Conservation (phyloP, 2,113 vertebrate species). For the Oriolus oriolus region DNA sequence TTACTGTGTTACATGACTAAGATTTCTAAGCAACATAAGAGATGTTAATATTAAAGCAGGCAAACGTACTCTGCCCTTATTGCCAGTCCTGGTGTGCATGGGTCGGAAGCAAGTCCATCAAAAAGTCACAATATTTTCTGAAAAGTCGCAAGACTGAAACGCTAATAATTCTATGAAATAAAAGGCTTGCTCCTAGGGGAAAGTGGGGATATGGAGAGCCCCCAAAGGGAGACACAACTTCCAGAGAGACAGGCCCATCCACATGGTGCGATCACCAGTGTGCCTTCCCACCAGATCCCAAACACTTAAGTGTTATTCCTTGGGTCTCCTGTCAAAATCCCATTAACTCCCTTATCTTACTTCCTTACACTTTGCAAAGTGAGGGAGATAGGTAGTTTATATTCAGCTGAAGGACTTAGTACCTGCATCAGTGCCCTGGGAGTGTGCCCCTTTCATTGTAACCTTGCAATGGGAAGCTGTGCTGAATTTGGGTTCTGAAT, state of each 20-base stretch:
- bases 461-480: background rate
- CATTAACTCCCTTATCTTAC: background rate
- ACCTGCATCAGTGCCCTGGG: background rate
- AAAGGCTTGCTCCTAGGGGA: background rate
- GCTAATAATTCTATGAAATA: background rate
- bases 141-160: background rate
- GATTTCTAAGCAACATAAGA: background rate
- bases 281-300: background rate
- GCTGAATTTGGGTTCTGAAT: background rate
- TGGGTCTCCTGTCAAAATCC: background rate
- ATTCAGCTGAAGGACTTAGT: background rate
- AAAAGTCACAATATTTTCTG: background rate
- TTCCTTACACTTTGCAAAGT: background rate
- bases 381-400: background rate
- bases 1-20: background rate
- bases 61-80: background rate
- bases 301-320: background rate
- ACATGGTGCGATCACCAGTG: rapidly evolving
- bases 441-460: background rate
- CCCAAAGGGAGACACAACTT: background rate
- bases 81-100: background rate
- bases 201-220: background rate
- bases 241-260: background rate
- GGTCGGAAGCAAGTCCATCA: background rate
- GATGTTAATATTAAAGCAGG: background rate